Base-by-base conservation (phyloP, 1,140 invertebrate genomes). In the Neodiprion virginianus region DNA sequence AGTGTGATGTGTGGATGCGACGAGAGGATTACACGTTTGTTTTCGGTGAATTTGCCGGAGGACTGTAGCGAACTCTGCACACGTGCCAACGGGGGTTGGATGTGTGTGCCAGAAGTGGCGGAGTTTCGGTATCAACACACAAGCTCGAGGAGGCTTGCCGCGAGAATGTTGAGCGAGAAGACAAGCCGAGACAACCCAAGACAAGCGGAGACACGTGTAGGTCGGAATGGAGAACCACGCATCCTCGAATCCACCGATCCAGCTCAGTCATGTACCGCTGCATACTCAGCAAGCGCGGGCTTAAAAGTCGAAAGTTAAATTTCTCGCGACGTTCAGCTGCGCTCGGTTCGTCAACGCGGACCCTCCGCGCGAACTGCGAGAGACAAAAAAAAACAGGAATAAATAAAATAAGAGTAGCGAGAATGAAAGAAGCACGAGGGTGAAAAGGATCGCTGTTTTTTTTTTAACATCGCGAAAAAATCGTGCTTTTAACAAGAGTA, bases 161-260 rank as follows among this genome's bases (percentile, higher is more conserved):
- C 72, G 80, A 80, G 82, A 84, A 84, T 80, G 75, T 80, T 80
- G 79, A 84, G 84, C 79, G 53, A 61, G 53, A 4, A 61, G 53
- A 61, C 53, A 61, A 12, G 53, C 74, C 70, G 80, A 84, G 84
- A 85, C 53, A 61, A 12, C 11, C 74, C 70, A 79, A 84, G 84
- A 85, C 82, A 85, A 79, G 84, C 78, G 80, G 81, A 81, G 85
- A 88, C 87, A 88, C 84, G 86, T 88, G 87, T 88, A 87, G 81
- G 79, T 80, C 81, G 77, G 81, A 83, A 84, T 23, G 48, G 48
- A 71, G 81, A 79, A 73, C 53, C 28, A 40, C 28, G 28, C 28
- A 40, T 40, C 28, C 28, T 40, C 28, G 28, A 40, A 40, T 40
- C 74, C 77, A 48, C 65, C 69, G 17, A 40, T 40, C 28, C 48